Percentiles rank a stretch among this genome's conserved stretches.
phyloP scores from a whole-genome alignment of 2,113 vertebrate genomes.

The Elachura formosa region DNA sequence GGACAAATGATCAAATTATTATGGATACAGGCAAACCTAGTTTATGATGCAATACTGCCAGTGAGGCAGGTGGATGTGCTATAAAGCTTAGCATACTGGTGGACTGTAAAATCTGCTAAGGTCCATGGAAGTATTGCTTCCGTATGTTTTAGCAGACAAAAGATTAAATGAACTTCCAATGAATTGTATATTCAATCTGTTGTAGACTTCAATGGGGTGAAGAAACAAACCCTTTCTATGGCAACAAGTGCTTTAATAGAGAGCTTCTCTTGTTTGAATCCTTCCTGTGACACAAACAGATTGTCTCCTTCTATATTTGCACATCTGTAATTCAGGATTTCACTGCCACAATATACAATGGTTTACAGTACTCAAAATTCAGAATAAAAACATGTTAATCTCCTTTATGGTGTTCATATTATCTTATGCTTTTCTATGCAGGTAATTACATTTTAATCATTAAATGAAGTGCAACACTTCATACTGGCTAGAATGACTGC shows the following conservation, averaged over 20 bases:
- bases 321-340: not conserved
- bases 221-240: not conserved
- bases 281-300: not conserved
- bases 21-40: not conserved
- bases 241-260: not conserved
- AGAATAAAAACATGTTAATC: not conserved
- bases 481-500: conserved; percentile 21
- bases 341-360: not conserved
- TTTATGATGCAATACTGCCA: not conserved
- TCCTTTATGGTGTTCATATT: not conserved
- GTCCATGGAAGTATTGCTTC: not conserved
- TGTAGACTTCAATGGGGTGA: not conserved
- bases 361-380: not conserved
- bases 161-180: not conserved
- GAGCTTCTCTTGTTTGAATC: not conserved
- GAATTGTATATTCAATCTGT: not conserved
- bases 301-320: not conserved
- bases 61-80: not conserved
- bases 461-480: conserved; percentile 50
- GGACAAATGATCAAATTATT: not conserved
- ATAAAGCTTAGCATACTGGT: not conserved
- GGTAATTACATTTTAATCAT: conserved; percentile 55
- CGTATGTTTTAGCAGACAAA: not conserved
- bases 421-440: conserved; percentile 37
- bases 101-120: not conserved